A percentile compares a stretch with the other conserved stretches of the same genome.
Evolutionary conservation across 2,797 vertebrate genomes (phyloP).

Genomic region (Lateolabrax maculatus): DNA sequence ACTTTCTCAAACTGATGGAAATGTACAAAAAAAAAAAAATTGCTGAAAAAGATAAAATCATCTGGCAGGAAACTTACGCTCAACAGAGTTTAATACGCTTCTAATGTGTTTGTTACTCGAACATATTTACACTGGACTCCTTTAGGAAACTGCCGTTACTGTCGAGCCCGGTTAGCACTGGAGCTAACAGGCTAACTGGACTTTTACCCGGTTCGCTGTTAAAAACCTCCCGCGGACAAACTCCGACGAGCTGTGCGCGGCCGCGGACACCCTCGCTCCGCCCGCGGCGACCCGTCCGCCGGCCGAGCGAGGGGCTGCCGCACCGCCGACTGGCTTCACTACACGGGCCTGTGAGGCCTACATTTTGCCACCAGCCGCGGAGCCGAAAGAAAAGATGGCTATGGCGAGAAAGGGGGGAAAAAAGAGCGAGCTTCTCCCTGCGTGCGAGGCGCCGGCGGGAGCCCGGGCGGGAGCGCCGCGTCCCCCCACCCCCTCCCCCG

Average conservation of each 20-base stretch:
- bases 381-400: constrained; percentile 96
- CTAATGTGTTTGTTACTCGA: neutral
- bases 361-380: constrained; percentile 91
- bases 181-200: constrained; percentile 79
- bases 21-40: neutral
- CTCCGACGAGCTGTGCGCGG: constrained; percentile 40
- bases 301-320: constrained; percentile 47
- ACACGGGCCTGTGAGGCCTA: constrained; percentile 97
- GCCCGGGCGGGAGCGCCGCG: too few species aligned
- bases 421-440: constrained; percentile 83
- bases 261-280: too few species aligned
- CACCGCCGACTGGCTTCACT: constrained; percentile 70
- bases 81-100: neutral
- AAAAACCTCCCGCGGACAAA: constrained; percentile 40
- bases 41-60: accelerated
- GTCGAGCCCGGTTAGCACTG: constrained; percentile 78
- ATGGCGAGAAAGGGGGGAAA: constrained; percentile 87
- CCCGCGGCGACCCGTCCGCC: constrained; percentile 45
- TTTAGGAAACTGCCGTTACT: constrained; percentile 62
- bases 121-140: constrained; percentile 63
- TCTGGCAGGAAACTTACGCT: accelerated
- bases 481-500: too few species aligned
- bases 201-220: constrained; percentile 42
- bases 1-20: constrained; percentile 66
- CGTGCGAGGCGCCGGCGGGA: too few species aligned